Conservation (phyloP, 2,113 vertebrate genomes). For the Phaethon lepturus region DNA sequence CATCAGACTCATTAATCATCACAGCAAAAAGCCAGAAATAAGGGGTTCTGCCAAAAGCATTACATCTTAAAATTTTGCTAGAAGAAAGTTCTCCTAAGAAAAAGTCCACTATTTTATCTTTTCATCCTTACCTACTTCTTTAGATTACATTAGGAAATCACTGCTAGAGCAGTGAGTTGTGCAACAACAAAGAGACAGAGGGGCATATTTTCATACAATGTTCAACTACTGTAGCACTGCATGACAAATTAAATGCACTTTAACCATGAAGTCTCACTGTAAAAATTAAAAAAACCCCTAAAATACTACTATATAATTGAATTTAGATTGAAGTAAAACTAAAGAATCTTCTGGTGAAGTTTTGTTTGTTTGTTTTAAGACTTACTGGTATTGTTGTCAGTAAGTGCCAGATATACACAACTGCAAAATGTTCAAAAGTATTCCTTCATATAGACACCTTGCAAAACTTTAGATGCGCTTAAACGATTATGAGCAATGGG, state of each 20-base stretch:
- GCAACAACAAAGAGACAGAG: neutral
- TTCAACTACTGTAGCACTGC: neutral
- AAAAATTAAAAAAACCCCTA: neutral
- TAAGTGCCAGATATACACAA: neutral
- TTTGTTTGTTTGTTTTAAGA: neutral
- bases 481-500: neutral
- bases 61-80: neutral
- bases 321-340: neutral
- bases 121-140: neutral
- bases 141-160: rapidly evolving
- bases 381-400: neutral
- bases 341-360: neutral
- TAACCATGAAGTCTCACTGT: neutral
- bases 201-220: neutral
- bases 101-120: neutral
- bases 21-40: neutral
- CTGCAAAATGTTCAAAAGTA: neutral
- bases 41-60: neutral
- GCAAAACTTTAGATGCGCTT: rapidly evolving
- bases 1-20: neutral
- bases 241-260: neutral
- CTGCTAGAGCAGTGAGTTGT: neutral
- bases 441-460: neutral
- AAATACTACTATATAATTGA: neutral
- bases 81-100: neutral